Evolutionary conservation across 2,888 invertebrate genomes (phyloP), one percentile per base, ranked within the genome.

Genomic region (Proisotoma minuta): DNA sequence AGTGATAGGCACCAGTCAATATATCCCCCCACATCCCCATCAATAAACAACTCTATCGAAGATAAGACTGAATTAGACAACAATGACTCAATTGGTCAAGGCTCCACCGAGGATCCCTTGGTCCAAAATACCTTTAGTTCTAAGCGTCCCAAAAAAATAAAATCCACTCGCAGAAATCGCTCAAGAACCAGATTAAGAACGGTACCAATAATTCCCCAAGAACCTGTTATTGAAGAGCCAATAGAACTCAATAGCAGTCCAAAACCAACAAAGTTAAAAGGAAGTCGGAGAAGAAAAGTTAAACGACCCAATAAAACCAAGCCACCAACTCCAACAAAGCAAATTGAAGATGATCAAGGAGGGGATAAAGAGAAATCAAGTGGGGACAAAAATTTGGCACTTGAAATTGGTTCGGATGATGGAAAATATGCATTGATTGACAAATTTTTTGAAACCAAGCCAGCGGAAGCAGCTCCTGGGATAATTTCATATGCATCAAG

Each of bases 381-480:
- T 40, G 72, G 71, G 24, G 73, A 73, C 50, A 73, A 73, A 48
- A 72, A 72, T 50, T 53, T 73, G 29, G 73, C 73, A 24, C 59
- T 73, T 18, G 73, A 73, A 57, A 73, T 73, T 50, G 70, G 69
- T 1, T 68, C 72, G 8, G 70, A 88, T 63, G 92, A 92, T 76
- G 92, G 91, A 47, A 91, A 91, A 79, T 92, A 92, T 78, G 91
- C 90, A 29, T 81, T 92, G 4, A 90, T 92, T 71, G 91, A 91
- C 76, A 87, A 88, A 75, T 82, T 91, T 65, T 90, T 91, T 76
- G 79, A 83, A 0, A 83, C 84, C 62, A 80, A 83, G 1, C 68
- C 63, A 12, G 59, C 60, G 24, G 85, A 87, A 1, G 85, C 87
- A 76, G 81, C 89, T 56, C 91, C 91, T 0, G 91, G 89, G 2